Evolutionary conservation across 2,113 vertebrate species (phyloP).

Genomic region (Embiotoca jacksoni): DNA sequence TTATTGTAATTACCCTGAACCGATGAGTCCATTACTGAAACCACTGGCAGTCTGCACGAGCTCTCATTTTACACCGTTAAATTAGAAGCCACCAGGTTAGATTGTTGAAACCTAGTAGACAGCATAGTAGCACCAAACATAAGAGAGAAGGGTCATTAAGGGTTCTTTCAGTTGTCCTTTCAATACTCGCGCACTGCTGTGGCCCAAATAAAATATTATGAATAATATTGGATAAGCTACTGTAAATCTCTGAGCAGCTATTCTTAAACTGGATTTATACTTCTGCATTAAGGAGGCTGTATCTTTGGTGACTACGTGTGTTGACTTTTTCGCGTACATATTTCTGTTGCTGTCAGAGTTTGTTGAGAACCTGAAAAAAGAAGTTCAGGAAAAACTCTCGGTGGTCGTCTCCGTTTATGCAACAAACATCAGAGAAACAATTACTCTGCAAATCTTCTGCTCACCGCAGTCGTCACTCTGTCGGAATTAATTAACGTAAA

Average conservation of each 20-base stretch:
- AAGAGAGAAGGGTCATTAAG: slow-evolving; percentile 11
- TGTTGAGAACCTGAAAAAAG: background rate
- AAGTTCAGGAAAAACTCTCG: background rate
- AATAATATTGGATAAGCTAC: background rate
- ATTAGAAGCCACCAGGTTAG: slow-evolving; percentile 31
- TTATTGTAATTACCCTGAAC: slow-evolving; percentile 57
- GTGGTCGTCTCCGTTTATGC: background rate
- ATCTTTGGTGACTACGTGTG: background rate
- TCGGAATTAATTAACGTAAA: background rate
- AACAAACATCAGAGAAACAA: background rate
- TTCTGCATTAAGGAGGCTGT: background rate
- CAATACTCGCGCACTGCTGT: background rate
- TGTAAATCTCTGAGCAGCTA: background rate
- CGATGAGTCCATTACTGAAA: slow-evolving; percentile 51
- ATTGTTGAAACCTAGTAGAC: slow-evolving; percentile 28
- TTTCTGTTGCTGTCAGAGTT: background rate
- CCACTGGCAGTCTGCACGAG: slow-evolving; percentile 36
- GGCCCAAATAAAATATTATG: background rate
- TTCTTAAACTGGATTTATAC: background rate
- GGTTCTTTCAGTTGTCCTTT: slow-evolving; percentile 14
- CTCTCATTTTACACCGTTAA: slow-evolving; percentile 15
- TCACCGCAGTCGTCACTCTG: background rate
- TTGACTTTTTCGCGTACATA: background rate
- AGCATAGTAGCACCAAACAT: slow-evolving; percentile 18
- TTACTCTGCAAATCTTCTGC: background rate